Percentiles rank a stretch among this genome's conserved stretches.
Conservation (phyloP, 2,888 invertebrate species). For the Crocallis elinguaria region DNA sequence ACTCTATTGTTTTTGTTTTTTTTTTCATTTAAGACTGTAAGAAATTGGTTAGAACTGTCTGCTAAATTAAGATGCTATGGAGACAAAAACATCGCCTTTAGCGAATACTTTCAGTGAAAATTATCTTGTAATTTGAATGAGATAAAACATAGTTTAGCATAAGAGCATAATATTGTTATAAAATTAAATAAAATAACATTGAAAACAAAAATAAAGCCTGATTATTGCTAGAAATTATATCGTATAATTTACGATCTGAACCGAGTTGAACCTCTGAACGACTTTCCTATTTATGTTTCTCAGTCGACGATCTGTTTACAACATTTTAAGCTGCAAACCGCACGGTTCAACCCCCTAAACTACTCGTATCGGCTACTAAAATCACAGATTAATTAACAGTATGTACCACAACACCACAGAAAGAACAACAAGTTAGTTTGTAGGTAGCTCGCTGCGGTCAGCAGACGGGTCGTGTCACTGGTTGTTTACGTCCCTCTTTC, state of each 20-base stretch:
- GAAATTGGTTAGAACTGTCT: too few species aligned
- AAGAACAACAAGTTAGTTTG: conserved; percentile 14
- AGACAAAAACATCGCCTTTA: too few species aligned
- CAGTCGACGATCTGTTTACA: conserved; percentile 23
- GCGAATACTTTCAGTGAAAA: too few species aligned
- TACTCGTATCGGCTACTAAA: conserved; percentile 8
- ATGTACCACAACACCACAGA: not conserved
- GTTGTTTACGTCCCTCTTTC: conserved; percentile 60
- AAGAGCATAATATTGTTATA: too few species aligned
- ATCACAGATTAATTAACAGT: conserved; percentile 9
- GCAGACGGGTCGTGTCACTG: conserved; percentile 54
- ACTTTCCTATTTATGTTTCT: conserved; percentile 21
- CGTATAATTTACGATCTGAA: not conserved
- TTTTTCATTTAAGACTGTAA: too few species aligned
- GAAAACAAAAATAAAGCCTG: too few species aligned
- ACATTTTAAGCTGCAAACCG: conserved; percentile 25
- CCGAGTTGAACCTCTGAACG: conserved; percentile 17
- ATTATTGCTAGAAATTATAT: not conserved
- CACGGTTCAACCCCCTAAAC: conserved; percentile 21
- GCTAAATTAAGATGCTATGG: too few species aligned
- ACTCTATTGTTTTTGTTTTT: too few species aligned
- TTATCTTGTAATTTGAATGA: too few species aligned
- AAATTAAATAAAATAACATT: too few species aligned
- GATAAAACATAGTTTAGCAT: too few species aligned
- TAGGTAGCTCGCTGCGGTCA: conserved; percentile 36